Evolutionary conservation across 2,888 invertebrate species (phyloP), one percentile per base, ranked within the genome.

Genomic region (Anoplius nigerrimus): DNA sequence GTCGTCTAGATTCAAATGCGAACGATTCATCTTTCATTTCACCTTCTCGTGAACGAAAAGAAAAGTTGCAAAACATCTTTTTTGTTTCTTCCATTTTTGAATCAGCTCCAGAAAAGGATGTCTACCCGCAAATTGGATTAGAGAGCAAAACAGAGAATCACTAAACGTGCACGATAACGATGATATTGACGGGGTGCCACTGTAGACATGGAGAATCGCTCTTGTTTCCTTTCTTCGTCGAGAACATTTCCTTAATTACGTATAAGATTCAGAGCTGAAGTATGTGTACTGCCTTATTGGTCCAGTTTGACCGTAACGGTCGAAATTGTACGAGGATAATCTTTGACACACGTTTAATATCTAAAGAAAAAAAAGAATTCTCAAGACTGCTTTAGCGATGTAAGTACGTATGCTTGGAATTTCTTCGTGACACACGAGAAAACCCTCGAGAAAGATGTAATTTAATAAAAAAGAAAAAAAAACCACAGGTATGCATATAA

Each of bases 321-420:
- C 6, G 4, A 27, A 27, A 27, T 5, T 27, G 34, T 34, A 34
- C 34, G 8, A 34, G 34, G 34, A 34, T 34, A 34, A 34, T 48
- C 34, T 34, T 34, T 34, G 34, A 34, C 34, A 34, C 34, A 34
- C 34, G 34, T 79, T 75, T 75, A 78, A 82, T 75, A 78, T 68
- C 64, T 63, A 53, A 34, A 70, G 60, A 71, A 20, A 66, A 71
- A 20, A 66, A 79, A 74, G 68, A 78, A 66, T 72, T 74, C 76
- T 62, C 72, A 78, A 78, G 79, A 79, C 76, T 78, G 76, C 74
- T 76, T 74, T 78, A 74, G 71, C 69, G 65, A 65, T 71, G 69
- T 78, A 66, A 69, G 62, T 66, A 74, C 72, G 70, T 72, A 74
- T 71, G 69, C 69, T 66, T 74, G 57, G 71, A 63, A 69, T 69